Conservation (phyloP, 2,888 invertebrate species). For the Doris montereyensis region DNA sequence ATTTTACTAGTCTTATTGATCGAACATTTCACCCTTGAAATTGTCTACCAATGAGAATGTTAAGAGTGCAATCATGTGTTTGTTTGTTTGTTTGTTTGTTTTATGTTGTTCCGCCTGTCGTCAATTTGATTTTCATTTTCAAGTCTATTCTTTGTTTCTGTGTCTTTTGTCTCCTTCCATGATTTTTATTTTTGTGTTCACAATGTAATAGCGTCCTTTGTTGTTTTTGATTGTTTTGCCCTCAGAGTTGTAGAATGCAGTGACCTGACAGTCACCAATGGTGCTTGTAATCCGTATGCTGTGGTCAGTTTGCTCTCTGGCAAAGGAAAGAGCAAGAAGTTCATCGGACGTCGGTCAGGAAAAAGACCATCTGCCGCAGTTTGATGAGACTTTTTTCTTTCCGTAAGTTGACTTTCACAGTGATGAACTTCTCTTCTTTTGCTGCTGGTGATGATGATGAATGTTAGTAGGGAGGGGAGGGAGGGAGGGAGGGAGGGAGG, state of each 20-base stretch:
- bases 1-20: too few relatives aligned
- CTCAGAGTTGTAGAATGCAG: slow-evolving; percentile 85
- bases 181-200: slow-evolving; percentile 6
- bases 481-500: too few relatives aligned
- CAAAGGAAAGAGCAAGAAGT: slow-evolving; percentile 77
- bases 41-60: too few relatives aligned
- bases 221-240: background rate
- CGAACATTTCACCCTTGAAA: too few relatives aligned
- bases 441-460: too few relatives aligned
- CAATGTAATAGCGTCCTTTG: background rate
- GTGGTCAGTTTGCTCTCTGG: slow-evolving; percentile 83
- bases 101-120: too few relatives aligned
- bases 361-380: slow-evolving; percentile 93
- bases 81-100: too few relatives aligned
- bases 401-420: too few relatives aligned
- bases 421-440: too few relatives aligned
- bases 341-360: slow-evolving; percentile 86
- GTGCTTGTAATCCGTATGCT: slow-evolving; percentile 92
- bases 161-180: background rate
- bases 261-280: slow-evolving; percentile 90
- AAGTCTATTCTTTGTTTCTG: background rate
- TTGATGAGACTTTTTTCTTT: slow-evolving; percentile 90
- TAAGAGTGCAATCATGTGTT: too few relatives aligned
- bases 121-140: background rate
- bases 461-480: too few relatives aligned